Base-by-base conservation (phyloP, 2,888 invertebrate species). In the Conus canariensis region DNA sequence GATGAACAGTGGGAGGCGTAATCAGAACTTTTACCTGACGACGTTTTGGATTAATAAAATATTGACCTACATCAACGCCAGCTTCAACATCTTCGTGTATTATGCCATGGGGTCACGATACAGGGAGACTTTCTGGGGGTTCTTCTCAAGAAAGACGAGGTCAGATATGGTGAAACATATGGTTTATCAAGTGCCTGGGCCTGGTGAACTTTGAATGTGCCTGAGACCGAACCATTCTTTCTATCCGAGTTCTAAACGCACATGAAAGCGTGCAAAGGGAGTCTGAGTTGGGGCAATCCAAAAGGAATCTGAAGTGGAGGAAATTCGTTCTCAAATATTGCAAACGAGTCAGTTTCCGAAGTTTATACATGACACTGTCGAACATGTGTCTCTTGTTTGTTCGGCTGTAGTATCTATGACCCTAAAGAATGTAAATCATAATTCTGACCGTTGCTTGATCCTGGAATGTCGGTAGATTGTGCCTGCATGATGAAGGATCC, bases 21-120 rank as follows among this genome's bases (percentile, higher is more conserved):
- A 87, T 14, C n/a, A 87, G 3, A 87, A 87, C 25, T 67, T 87
- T 5, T 70, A 70, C 45, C 16, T 87, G 14, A 74, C 56, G 8
- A n/a, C 16, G 30, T 25, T 70, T 7, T 67, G 87, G 67, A 70
- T 70, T 10, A 56, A 25, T 6, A 30, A 67, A 45, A 45, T 19
- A 16, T 22, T 58, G 12, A 67, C 56, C 19, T 87, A 19, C 45
- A 56, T 70, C 56, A 87, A 87, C 25, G 25, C 70, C 14, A 59
- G 19, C 22, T 74, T 87, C 58, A 87, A 87, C 70, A 8, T 87
- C 19, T 67, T 64, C n/a, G 86, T 87, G 64, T 87, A 87, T 64
- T 87, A 67, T n/a, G 16, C 56, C 67, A 86, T 67, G 30, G 86
- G 86, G 19, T 67, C 86, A 14, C 25, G 56, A 9, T 87, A 67